Evolutionary conservation across 2,797 vertebrate genomes (phyloP).

Genomic region (Sebastes vulpes): DNA sequence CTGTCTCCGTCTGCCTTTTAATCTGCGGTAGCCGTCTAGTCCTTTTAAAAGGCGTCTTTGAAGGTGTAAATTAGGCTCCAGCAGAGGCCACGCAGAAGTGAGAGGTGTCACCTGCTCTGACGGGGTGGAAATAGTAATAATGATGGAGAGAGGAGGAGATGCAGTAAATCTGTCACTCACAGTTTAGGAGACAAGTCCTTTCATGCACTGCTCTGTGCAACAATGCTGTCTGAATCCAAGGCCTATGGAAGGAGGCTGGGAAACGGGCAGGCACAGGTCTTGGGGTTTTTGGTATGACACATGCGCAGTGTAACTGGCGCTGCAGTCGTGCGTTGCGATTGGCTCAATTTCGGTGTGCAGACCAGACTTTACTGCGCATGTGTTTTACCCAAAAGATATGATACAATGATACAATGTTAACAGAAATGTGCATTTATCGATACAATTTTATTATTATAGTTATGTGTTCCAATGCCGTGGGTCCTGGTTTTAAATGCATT

Average conservation of each 20-base stretch:
- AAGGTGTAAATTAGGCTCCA: conserved; percentile 38
- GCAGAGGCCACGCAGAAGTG: neutral
- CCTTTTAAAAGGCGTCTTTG: conserved; percentile 6
- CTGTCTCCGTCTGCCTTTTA: neutral
- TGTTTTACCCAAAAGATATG: no score
- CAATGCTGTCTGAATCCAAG: conserved; percentile 4
- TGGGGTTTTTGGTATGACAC: no score
- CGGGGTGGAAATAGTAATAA: conserved; percentile 1
- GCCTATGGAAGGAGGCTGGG: no score
- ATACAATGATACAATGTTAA: no score
- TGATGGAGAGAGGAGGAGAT: conserved; percentile 17
- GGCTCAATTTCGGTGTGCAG: no score
- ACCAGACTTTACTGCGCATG: no score
- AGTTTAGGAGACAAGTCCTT: neutral
- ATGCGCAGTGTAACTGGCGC: no score
- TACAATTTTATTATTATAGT: no score
- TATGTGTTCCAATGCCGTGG: neutral
- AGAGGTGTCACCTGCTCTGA: conserved; percentile 31
- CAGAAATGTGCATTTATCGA: no score
- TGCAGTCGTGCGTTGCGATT: no score
- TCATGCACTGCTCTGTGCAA: neutral
- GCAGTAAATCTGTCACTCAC: conserved; percentile 7
- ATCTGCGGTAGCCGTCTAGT: neutral
- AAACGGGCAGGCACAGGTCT: no score
- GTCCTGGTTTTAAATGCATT: neutral